A percentile compares a stretch with the other conserved stretches of the same genome.
phyloP scores from a whole-genome alignment of 1,140 invertebrate species.

The Microplitis mediator region DNA sequence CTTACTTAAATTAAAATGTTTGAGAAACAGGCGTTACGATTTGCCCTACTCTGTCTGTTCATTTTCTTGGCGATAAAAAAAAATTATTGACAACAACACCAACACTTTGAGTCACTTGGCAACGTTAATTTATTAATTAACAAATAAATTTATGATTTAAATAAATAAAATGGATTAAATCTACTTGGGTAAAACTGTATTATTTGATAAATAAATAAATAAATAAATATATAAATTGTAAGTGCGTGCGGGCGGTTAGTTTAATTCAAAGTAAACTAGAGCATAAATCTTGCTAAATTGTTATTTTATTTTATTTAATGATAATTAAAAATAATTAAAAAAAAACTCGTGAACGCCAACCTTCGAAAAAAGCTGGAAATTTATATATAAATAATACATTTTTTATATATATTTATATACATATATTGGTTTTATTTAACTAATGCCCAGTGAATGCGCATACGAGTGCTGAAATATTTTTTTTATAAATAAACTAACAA shows the following conservation, averaged over 20 bases:
- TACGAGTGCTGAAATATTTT: no score
- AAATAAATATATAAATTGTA: neutral
- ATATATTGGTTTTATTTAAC: conserved; percentile 38
- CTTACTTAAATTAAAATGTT: conserved; percentile 27
- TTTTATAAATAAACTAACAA: neutral
- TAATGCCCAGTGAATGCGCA: no score
- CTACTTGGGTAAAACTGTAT: neutral
- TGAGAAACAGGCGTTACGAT: conserved; percentile 26
- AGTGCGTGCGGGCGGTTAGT: conserved; percentile 22
- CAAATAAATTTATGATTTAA: no score
- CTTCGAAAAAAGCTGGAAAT: conserved; percentile 61
- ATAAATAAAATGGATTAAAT: neutral
- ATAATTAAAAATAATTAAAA: conserved; percentile 10
- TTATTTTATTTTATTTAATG: conserved; percentile 16
- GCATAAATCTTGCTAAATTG: neutral
- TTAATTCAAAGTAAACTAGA: no score
- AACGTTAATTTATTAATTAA: no score
- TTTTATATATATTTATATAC: conserved; percentile 29
- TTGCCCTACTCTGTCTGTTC: neutral
- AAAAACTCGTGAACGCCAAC: conserved; percentile 44
- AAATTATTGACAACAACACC: neutral
- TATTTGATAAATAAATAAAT: neutral
- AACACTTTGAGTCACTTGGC: no score
- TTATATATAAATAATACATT: conserved; percentile 39
- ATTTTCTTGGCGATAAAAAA: neutral